A percentile compares a stretch with the other conserved stretches of the same genome.
phyloP scores from a whole-genome alignment of 2,797 vertebrate genomes.

The Parotocinclus haroldoi region DNA sequence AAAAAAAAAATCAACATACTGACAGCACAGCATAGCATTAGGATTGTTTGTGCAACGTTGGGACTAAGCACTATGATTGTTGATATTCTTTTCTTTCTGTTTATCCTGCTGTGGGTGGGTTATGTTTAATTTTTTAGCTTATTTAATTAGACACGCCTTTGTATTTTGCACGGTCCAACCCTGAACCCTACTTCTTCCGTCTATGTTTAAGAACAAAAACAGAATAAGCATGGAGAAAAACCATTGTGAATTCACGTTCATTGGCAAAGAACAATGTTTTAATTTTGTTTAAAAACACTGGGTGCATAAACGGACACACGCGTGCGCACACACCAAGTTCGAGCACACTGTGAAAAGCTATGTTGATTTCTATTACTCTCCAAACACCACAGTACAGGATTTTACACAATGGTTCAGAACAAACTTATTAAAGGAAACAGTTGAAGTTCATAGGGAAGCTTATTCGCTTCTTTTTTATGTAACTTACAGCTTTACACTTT shows the following conservation, averaged over 20 bases:
- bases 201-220: background rate
- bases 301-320: too few relatives aligned
- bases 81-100: background rate
- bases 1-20: too few relatives aligned
- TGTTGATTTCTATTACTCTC: background rate
- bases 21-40: background rate
- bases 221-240: background rate
- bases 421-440: too few relatives aligned
- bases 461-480: too few relatives aligned
- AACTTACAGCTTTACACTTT: too few relatives aligned
- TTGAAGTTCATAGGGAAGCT: too few relatives aligned
- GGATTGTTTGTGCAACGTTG: background rate
- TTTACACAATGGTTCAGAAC: too few relatives aligned
- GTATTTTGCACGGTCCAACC: background rate
- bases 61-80: too few relatives aligned
- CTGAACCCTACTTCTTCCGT: background rate
- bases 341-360: too few relatives aligned
- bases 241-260: background rate
- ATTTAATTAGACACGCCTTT: background rate
- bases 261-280: background rate
- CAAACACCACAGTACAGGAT: background rate
- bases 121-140: background rate
- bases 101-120: background rate
- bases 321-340: too few relatives aligned
- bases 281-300: too few relatives aligned